Evolutionary conservation across 2,797 vertebrate species (phyloP).

Genomic region (Gymnothorax reevesii): DNA sequence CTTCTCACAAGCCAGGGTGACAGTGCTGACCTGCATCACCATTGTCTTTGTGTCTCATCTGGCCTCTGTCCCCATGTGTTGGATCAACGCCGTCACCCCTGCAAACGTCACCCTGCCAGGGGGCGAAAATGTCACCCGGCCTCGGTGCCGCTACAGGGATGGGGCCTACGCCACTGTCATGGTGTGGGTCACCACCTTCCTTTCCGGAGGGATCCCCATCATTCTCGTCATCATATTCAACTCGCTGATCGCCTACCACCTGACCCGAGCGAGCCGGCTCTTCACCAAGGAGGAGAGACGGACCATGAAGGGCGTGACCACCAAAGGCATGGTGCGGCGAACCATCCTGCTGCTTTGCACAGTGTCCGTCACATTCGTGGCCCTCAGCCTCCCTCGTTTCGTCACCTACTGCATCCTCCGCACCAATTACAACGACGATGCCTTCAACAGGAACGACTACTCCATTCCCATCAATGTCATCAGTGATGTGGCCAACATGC

Average conservation of each 20-base stretch:
- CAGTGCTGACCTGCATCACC: constrained; percentile 60
- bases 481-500: constrained; percentile 74
- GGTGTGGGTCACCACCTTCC: constrained; percentile 73
- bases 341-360: constrained; percentile 71
- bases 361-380: constrained; percentile 67
- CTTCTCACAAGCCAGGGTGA: constrained; percentile 58
- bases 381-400: constrained; percentile 73
- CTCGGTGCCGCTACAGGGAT: constrained; percentile 64
- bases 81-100: constrained; percentile 66
- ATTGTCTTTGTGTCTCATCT: constrained; percentile 68
- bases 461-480: constrained; percentile 67
- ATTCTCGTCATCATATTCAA: constrained; percentile 72
- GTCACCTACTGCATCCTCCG: constrained; percentile 78
- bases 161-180: constrained; percentile 62
- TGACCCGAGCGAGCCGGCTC: constrained; percentile 60
- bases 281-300: constrained; percentile 72
- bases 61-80: constrained; percentile 67
- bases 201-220: constrained; percentile 72
- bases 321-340: constrained; percentile 59
- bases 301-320: constrained; percentile 56
- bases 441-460: constrained; percentile 72
- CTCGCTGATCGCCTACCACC: constrained; percentile 66
- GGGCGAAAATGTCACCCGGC: constrained; percentile 53
- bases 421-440: constrained; percentile 64
- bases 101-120: constrained; percentile 50